Base-by-base conservation (phyloP, 2,888 invertebrate species). In the Zygaena filipendulae region DNA sequence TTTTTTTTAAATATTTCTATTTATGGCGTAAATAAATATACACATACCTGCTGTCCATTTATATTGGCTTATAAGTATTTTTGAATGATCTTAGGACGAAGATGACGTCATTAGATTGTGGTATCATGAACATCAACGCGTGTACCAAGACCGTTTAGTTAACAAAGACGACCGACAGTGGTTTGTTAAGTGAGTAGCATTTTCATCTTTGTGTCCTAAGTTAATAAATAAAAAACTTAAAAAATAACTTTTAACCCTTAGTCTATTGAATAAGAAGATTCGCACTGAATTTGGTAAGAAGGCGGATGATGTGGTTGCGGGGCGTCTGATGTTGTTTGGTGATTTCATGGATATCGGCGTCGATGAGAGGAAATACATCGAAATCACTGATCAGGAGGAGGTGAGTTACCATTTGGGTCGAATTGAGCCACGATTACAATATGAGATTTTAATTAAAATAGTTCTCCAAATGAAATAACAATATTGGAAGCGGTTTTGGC, bases 61-160 rank as follows among this genome's bases (percentile, higher is more conserved):
- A n/a, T n/a, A n/a, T n/a, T n/a, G n/a, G n/a, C n/a, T n/a, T n/a
- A n/a, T n/a, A n/a, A n/a, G n/a, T n/a, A n/a, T n/a, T n/a, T n/a
- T n/a, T n/a, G n/a, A n/a, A n/a, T n/a, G n/a, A n/a, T n/a, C n/a
- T n/a, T n/a, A n/a, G n/a, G n/a, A n/a, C 3, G 74, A 84, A 21
- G 74, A 83, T 3, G 83, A 87, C 14, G 79, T 90, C 38, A 82
- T 84, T 21, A 80, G 89, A n/a, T 71, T 95, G 7, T 95, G 95
- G 95, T 92, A 89, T 41, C 95, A 95, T 56, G 95, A 95, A 60
- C 89, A 91, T 27, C 86, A 88, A 60, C 81, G 95, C 4, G 92
- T 95, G 0, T 95, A 92, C 53, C 91, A 91, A 52, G 95, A 95
- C 57, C 86, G 95, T 3, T 77, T 95, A n/a, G 84, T 90, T 1